Evolutionary conservation across 2,797 vertebrate genomes (phyloP), one percentile per base, ranked within the genome.

Genomic region (Eulemur mongoz): DNA sequence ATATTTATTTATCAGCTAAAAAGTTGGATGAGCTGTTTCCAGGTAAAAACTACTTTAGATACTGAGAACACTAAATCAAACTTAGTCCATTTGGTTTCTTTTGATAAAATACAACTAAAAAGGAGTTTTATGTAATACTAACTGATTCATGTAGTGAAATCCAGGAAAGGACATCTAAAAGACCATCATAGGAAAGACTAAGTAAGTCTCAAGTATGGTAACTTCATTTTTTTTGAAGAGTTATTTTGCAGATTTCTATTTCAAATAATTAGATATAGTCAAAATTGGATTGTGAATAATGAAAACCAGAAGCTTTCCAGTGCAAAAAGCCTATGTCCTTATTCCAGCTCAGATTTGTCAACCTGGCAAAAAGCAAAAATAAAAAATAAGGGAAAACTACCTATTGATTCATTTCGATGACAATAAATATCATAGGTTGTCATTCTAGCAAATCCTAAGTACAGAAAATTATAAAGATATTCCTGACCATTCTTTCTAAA

Each of bases 71-170:
- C 67, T 61, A 93, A 93, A 92, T 35, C 45, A 96, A 92, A 91
- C 73, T 43, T 63, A 91, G 14, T n/a, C 4, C 23, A 90, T 30
- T 50, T 92, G n/a, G 1, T 65, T 73, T 94, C n/a, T 80, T 94
- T 86, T 57, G 23, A 90, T 35, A 96, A 92, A 96, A 94, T 4
- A 91, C 3, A 96, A 94, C n/a, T 80, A 81, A 54, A 90, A 95
- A 80, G 43, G 15, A 76, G 81, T 76, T 95, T 91, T 61, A 83
- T 23, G 83, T 70, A 59, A 65, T n/a, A 65, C 63, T 61, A 95
- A 89, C 11, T 85, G 63, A 78, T 76, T 38, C 88, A 22, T 22
- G 90, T 57, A 88, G 75, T 84, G 35, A 83, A 96, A 92, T 85
- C 8, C 15, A 95, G 15, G 14, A 80, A 92, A 57, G 18, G 9